These are phyloP conservation scores for Holothuria scabra DNA, from an alignment of 53 echinoderm and acorn worm species.

Conservation along the genomic window DNA sequence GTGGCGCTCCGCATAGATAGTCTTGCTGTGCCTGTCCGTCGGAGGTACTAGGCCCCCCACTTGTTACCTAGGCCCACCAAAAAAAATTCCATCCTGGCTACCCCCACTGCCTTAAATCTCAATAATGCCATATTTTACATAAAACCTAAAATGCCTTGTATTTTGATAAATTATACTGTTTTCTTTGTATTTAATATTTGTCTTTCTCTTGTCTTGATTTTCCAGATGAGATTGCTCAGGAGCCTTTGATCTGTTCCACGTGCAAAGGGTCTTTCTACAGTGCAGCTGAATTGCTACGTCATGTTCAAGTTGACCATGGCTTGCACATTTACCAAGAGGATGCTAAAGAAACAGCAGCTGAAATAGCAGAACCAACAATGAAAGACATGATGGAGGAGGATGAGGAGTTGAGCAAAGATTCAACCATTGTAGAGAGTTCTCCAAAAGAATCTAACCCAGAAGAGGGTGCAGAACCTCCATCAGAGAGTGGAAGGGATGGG, in stretches of 20 bases:
- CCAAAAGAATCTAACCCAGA: conserved; percentile 45
- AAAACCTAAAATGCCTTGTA: no score
- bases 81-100: no score
- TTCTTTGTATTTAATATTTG: no score
- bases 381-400: conserved; percentile 21
- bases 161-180: no score
- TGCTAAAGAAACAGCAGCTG: background rate
- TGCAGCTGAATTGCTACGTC: conserved; percentile 84
- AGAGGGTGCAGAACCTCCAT: conserved; percentile 23
- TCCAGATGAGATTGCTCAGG: conserved; percentile 20
- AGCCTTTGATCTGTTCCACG: conserved; percentile 67
- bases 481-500: conserved; percentile 2
- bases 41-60: no score
- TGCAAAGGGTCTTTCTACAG: conserved; percentile 87
- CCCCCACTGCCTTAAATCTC: no score
- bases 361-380: conserved; percentile 7
- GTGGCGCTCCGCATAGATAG: no score
- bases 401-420: conserved; percentile 27
- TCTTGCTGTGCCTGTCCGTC: no score
- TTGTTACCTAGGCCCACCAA: no score
- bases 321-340: conserved; percentile 90
- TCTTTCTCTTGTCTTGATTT: background rate
- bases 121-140: no score
- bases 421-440: conserved; percentile 11
- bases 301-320: conserved; percentile 93